A percentile compares a stretch with the other conserved stretches of the same genome.
Conservation (phyloP, 2,797 vertebrate species). For the Characodon lateralis region DNA sequence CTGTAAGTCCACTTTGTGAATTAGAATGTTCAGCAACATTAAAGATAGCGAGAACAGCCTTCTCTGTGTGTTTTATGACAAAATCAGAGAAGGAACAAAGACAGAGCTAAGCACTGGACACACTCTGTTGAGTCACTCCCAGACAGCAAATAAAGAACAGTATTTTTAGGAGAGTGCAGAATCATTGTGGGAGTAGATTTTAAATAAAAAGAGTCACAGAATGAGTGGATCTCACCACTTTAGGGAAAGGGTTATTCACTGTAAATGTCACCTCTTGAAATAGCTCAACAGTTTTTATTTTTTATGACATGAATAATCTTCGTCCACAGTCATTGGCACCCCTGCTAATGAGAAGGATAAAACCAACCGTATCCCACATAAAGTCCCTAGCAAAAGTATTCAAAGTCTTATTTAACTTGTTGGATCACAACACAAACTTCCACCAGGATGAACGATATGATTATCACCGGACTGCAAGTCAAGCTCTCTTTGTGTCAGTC, state of each 20-base stretch:
- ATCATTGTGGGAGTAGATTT: conserved; percentile 61
- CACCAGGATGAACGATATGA: too few species aligned
- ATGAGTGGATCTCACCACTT: conserved; percentile 24
- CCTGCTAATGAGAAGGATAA: too few species aligned
- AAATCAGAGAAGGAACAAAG: conserved; percentile 17
- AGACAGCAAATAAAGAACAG: conserved; percentile 66
- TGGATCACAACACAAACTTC: too few species aligned
- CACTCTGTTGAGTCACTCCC: conserved; percentile 66
- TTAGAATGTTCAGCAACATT: too few species aligned
- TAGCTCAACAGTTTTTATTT: background rate
- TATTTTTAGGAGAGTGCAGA: conserved; percentile 63
- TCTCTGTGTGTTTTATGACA: conserved; percentile 51
- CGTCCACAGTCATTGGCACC: too few species aligned
- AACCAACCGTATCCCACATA: too few species aligned
- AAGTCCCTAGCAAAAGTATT: too few species aligned
- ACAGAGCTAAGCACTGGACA: conserved; percentile 30
- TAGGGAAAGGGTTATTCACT: conserved; percentile 52
- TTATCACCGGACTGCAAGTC: too few species aligned
- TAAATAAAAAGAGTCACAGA: conserved; percentile 63
- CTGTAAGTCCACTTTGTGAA: too few species aligned
- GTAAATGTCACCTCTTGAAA: conserved; percentile 61
- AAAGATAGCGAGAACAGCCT: conserved; percentile 19
- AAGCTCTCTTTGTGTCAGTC: too few species aligned
- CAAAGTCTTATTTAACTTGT: too few species aligned
- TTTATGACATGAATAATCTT: too few species aligned